Evolutionary conservation across 2,888 invertebrate genomes (phyloP).

Genomic region (Leptinotarsa juncta): DNA sequence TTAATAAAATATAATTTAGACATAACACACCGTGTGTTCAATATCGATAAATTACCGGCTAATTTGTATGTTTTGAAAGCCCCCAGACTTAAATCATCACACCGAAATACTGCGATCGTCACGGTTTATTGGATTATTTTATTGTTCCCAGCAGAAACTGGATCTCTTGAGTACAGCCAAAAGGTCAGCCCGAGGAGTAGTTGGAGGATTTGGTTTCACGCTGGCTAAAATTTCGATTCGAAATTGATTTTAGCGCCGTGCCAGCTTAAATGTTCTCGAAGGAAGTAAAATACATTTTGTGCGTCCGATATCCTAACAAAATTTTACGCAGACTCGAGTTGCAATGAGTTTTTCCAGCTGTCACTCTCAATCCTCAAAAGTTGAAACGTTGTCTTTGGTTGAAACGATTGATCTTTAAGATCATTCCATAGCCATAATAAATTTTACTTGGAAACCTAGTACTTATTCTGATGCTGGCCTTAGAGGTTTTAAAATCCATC

Average conservation of each 20-base stretch:
- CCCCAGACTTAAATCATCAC: conserved; percentile 13
- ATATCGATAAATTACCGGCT: conserved; percentile 36
- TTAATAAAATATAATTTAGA: conserved; percentile 38
- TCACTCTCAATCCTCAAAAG: too few relatives aligned
- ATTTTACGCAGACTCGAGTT: too few relatives aligned
- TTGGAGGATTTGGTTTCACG: not conserved
- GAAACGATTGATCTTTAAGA: too few relatives aligned
- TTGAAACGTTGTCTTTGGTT: too few relatives aligned
- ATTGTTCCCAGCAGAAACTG: conserved; percentile 8
- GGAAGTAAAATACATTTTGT: too few relatives aligned
- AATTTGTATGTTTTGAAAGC: conserved; percentile 36
- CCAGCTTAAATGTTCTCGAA: not conserved
- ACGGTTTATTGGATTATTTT: conserved; percentile 14
- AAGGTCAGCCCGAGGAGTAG: not conserved
- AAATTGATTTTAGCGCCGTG: not conserved
- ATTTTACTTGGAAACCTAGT: too few relatives aligned
- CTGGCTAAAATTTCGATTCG: not conserved
- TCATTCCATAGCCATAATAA: too few relatives aligned
- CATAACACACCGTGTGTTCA: conserved; percentile 34
- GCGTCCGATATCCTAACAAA: too few relatives aligned
- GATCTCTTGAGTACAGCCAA: not conserved
- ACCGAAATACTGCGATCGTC: not conserved
- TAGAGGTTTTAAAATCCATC: too few relatives aligned
- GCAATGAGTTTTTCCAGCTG: too few relatives aligned
- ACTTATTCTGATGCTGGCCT: too few relatives aligned